Evolutionary conservation across 2,888 invertebrate genomes (phyloP).

Genomic region (Latrodectus hesperus): DNA sequence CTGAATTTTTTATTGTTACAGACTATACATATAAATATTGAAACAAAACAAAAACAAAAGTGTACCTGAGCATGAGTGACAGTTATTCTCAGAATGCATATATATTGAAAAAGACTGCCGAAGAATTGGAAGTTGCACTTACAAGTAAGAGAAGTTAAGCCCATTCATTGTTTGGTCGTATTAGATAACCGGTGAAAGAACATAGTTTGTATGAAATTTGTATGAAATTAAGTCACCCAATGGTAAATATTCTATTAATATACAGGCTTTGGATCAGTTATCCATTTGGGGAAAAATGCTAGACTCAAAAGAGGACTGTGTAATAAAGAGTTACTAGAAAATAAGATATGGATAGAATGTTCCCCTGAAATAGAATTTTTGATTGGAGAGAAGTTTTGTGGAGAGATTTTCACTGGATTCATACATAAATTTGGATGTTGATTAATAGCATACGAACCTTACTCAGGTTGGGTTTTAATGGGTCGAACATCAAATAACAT

Average conservation of each 20-base stretch:
- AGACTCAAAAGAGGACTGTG: background rate
- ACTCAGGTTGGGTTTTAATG: slow-evolving; percentile 6
- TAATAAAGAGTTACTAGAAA: background rate
- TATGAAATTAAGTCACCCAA: background rate
- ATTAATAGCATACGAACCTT: background rate
- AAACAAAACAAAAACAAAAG: background rate
- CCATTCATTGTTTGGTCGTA: background rate
- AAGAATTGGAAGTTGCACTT: background rate
- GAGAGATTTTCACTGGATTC: background rate
- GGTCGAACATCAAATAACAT: background rate
- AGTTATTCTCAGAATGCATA: background rate
- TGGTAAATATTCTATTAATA: background rate
- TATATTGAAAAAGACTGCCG: background rate
- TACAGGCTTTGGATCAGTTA: background rate
- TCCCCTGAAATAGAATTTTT: background rate
- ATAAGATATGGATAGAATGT: background rate
- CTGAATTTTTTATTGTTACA: background rate
- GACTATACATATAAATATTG: too few relatives aligned
- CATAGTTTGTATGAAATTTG: background rate
- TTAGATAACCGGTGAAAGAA: background rate
- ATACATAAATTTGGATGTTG: background rate
- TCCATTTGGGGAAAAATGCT: background rate
- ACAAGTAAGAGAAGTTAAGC: background rate
- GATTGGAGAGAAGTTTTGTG: background rate
- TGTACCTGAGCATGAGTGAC: slow-evolving; percentile 1